Evolutionary conservation across 2,888 invertebrate genomes (phyloP), one percentile per base, ranked within the genome.

Genomic region (Lepidochrysops patricia): DNA sequence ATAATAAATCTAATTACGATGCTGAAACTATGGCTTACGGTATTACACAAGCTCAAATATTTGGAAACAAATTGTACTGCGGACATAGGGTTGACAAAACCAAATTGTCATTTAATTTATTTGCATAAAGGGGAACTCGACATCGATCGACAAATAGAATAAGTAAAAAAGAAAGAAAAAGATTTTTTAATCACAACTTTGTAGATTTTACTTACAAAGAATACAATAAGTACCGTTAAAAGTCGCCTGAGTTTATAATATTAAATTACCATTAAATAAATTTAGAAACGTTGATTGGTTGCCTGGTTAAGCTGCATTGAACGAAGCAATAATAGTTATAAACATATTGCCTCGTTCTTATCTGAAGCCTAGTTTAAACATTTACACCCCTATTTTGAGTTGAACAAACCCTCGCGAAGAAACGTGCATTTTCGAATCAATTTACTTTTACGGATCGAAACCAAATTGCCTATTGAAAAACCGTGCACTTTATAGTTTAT

Each of bases 1-100:
- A 54, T 54, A 54, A 54, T 54, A 54, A 54, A 54, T 54, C 54
- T 54, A 32, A 54, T 54, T 54, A 54, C 29, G 54, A 19, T 54
- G 29, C 15, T 12, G 54, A 32, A 54, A 54, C 54, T 7, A 32
- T n/a, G n/a, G 13, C 50, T 23, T 54, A 19, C 52, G 29, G 29
- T 54, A 4, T 54, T 54, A 54, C 32, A 54, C 27, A 52, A 27
- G 29, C 19, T 32, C 29, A 32, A 54, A 54, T 32, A 54, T 54
- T 54, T 54, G 54, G 23, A 54, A 32, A 52, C 15, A 50, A 27
- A 19, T 25, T 49, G 13, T 54, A 4, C 26, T 26, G 15, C 12
- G 4, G 29, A 15, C 9, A 19, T 54, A 54, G 32, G 54, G 54
- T 54, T 54, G 54, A 12, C 54, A 54, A 27, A 29, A 43, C 9